A percentile compares a stretch with the other conserved stretches of the same genome.
Evolutionary conservation across 2,888 invertebrate genomes (phyloP).

Genomic region (Epistrophe grossulariae): DNA sequence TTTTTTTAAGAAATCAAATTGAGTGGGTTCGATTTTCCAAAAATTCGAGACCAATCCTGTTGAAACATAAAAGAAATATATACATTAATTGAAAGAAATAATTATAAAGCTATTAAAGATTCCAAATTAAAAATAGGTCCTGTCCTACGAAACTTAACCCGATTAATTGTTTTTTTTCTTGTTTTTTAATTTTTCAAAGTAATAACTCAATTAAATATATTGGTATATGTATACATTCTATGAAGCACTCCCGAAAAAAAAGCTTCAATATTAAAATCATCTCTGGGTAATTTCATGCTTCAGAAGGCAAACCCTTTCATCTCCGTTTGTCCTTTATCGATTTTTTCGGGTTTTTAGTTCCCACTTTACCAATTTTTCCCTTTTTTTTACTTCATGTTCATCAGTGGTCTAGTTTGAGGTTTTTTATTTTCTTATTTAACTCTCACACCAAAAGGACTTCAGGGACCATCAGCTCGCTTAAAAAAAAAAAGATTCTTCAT

Average conservation of each 20-base stretch:
- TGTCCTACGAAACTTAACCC: background rate
- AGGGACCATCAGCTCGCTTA: constrained; percentile 36
- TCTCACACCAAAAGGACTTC: constrained; percentile 37
- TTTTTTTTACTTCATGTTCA: constrained; percentile 12
- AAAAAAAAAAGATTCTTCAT: constrained; percentile 42
- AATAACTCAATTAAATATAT: constrained; percentile 20
- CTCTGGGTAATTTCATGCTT: constrained; percentile 58
- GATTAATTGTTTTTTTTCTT: background rate
- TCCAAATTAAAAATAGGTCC: no score
- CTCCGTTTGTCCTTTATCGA: constrained; percentile 54
- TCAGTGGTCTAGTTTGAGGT: constrained; percentile 50
- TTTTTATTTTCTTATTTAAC: constrained; percentile 44
- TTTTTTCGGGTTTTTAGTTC: constrained; percentile 33
- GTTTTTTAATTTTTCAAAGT: constrained; percentile 23
- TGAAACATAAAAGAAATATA: no score
- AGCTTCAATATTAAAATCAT: constrained; percentile 17
- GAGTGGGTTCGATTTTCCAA: no score
- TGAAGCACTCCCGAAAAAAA: constrained; percentile 2
- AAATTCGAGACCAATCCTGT: no score
- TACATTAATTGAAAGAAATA: no score
- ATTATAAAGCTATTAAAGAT: no score
- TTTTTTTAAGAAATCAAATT: no score
- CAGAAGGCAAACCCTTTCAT: constrained; percentile 62
- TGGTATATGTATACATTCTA: background rate
- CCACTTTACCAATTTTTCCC: background rate